These are phyloP conservation scores for Meandrina meandrites DNA, from an alignment of 92 coral and sea anemone species.

Conservation along the genomic window DNA sequence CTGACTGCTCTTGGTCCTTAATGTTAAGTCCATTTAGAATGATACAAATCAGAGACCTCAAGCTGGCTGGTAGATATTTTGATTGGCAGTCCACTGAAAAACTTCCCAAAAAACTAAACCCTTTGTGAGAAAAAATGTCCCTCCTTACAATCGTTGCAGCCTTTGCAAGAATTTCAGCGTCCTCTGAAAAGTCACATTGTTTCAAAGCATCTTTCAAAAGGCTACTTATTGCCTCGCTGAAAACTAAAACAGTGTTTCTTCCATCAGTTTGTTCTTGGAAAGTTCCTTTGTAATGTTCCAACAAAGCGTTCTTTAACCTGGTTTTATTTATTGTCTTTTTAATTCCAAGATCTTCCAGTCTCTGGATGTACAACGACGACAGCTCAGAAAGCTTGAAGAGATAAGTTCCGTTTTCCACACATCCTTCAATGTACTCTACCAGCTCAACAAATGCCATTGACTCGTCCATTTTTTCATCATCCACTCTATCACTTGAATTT, in stretches of 20 bases:
- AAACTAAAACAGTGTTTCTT: constrained; percentile 31
- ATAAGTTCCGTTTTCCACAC: constrained; percentile 32
- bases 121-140: constrained; percentile 45
- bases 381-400: constrained; percentile 44
- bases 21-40: constrained; percentile 65
- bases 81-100: constrained; percentile 50
- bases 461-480: constrained; percentile 33
- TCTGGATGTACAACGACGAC: constrained; percentile 13
- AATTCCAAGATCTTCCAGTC: constrained; percentile 46
- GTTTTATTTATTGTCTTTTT: constrained; percentile 34
- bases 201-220: constrained; percentile 37
- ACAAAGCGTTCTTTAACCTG: constrained; percentile 31
- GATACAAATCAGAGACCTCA: constrained; percentile 54
- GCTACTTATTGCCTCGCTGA: constrained; percentile 29
- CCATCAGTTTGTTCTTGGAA: constrained; percentile 30
- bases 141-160: constrained; percentile 54
- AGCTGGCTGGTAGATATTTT: constrained; percentile 53
- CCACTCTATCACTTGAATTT: constrained; percentile 13
- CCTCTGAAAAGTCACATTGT: constrained; percentile 56
- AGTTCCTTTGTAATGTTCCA: constrained; percentile 25
- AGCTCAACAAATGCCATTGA: constrained; percentile 45
- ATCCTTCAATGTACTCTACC: constrained; percentile 6
- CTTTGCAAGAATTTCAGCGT: constrained; percentile 50
- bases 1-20: constrained; percentile 40
- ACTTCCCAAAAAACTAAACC: constrained; percentile 43